Evolutionary conservation across 1,140 invertebrate species (phyloP).

Genomic region (Pristionchus pacificus): DNA sequence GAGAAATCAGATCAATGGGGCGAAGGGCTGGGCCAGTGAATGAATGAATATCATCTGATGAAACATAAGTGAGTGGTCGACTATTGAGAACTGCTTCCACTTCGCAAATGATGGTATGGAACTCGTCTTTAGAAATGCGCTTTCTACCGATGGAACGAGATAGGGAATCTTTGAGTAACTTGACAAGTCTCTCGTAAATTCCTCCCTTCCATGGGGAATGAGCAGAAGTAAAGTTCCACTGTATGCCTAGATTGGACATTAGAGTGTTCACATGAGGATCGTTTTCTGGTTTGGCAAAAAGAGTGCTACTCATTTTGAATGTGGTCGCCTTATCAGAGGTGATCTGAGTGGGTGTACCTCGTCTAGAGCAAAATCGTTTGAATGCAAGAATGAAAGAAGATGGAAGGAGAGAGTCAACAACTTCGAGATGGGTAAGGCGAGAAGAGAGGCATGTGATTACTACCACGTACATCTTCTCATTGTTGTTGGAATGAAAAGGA

Average conservation of each 20-base stretch:
- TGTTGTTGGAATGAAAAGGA: not conserved
- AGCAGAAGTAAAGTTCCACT: not conserved
- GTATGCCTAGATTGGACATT: not conserved
- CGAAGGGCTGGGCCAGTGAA: not conserved
- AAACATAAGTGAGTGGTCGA: conserved; percentile 1
- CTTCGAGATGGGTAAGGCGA: not conserved
- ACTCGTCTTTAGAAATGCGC: not conserved
- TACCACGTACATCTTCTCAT: not conserved
- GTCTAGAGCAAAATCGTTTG: not conserved
- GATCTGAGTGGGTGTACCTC: not conserved
- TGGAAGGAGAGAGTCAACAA: not conserved
- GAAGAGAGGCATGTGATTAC: not conserved
- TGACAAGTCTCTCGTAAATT: conserved; percentile 2
- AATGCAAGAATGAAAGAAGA: not conserved
- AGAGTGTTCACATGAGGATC: not conserved
- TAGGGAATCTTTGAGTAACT: not conserved
- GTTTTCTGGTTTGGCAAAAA: not conserved
- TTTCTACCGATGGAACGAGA: not conserved
- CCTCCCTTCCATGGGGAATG: conserved; percentile 1
- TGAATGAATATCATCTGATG: not conserved
- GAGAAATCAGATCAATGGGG: not conserved
- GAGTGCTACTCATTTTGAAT: conserved; percentile 3
- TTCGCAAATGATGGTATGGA: not conserved
- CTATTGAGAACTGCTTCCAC: conserved; percentile 2
- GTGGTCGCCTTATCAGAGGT: not conserved